Conservation (phyloP, 2,888 invertebrate species). For the Cheilosia scutellata region DNA sequence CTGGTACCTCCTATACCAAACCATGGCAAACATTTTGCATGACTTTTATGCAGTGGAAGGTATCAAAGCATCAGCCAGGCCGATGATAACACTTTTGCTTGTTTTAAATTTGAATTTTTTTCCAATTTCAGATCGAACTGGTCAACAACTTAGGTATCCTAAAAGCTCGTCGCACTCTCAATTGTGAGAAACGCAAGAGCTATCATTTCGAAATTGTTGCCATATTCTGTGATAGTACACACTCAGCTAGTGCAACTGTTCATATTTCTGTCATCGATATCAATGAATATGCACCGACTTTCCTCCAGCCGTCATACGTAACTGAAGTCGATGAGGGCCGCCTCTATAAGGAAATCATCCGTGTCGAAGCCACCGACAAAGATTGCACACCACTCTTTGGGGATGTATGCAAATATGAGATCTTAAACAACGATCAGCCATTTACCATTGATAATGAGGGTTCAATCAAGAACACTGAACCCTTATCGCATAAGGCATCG, state of each 20-base stretch:
- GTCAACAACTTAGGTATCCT: slow-evolving; percentile 92
- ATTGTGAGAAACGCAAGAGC: slow-evolving; percentile 96
- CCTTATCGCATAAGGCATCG: slow-evolving; percentile 95
- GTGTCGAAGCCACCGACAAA: slow-evolving; percentile 95
- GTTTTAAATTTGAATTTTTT: too few species aligned
- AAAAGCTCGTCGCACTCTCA: slow-evolving; percentile 92
- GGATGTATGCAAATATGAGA: slow-evolving; percentile 99
- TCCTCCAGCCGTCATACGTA: slow-evolving; percentile 95
- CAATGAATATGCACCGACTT: slow-evolving; percentile 97
- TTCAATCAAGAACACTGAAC: slow-evolving; percentile 96
- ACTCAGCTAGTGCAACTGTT: slow-evolving; percentile 95
- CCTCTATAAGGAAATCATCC: slow-evolving; percentile 94
- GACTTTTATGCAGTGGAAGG: too few species aligned
- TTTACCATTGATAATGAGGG: slow-evolving; percentile 97
- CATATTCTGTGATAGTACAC: slow-evolving; percentile 94
- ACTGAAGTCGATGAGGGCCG: slow-evolving; percentile 94
- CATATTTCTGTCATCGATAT: slow-evolving; percentile 98
- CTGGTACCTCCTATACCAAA: too few species aligned
- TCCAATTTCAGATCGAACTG: slow-evolving; percentile 86
- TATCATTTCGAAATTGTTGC: slow-evolving; percentile 98
- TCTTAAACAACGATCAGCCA: slow-evolving; percentile 94
- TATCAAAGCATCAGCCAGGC: too few species aligned
- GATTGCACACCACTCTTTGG: slow-evolving; percentile 98
- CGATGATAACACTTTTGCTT: too few species aligned
- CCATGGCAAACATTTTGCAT: too few species aligned